phyloP scores from a whole-genome alignment of 2,888 invertebrate genomes.

The Ceriagrion tenellum region DNA sequence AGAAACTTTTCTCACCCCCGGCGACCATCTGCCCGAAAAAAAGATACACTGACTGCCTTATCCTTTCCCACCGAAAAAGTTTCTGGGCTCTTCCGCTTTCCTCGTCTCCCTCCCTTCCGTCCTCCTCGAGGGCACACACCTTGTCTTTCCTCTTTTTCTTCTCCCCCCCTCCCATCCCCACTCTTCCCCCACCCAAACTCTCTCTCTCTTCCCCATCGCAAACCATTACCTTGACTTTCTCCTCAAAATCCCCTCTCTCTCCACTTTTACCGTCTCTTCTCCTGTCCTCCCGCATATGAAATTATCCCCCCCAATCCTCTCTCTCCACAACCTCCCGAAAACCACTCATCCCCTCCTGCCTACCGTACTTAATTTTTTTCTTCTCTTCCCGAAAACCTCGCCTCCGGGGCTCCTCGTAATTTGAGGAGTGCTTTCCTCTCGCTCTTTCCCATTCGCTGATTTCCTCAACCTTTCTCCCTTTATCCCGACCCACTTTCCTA shows the following conservation, averaged over 20 bases:
- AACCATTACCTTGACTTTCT: neutral
- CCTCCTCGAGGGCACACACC: neutral
- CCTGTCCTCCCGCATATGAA: neutral
- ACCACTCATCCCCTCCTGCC: neutral
- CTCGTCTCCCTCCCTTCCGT: neutral
- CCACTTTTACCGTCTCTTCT: neutral
- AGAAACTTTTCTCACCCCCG: constrained; percentile 41
- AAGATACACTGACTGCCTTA: constrained; percentile 46
- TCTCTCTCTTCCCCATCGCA: neutral
- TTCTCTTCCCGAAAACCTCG: neutral
- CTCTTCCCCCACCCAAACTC: neutral
- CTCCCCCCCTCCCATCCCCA: neutral
- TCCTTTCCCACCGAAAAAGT: constrained; percentile 12
- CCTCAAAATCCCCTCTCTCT: neutral
- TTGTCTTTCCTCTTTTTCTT: neutral
- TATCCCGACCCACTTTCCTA: constrained; percentile 24
- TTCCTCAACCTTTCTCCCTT: constrained; percentile 13
- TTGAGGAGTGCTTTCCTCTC: constrained; percentile 13
- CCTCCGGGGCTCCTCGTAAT: constrained; percentile 5
- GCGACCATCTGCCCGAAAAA: neutral
- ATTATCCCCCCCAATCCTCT: neutral
- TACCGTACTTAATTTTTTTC: neutral
- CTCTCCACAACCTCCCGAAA: neutral
- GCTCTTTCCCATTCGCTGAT: neutral
- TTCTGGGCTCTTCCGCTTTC: neutral